phyloP scores from a whole-genome alignment of 2,797 vertebrate genomes.

The Limnodromus scolopaceus region DNA sequence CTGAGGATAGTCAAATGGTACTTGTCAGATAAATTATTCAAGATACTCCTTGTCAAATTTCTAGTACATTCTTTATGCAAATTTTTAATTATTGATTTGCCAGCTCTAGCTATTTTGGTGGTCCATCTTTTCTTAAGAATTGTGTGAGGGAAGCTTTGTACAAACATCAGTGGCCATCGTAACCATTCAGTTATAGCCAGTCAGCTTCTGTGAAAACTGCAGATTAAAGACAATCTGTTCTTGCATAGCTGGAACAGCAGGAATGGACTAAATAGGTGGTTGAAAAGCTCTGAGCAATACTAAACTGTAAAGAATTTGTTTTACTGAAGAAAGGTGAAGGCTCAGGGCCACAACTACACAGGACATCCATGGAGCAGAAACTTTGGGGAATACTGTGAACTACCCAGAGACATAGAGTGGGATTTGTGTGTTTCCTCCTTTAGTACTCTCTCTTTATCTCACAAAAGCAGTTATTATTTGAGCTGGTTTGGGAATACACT shows the following conservation, averaged over 20 bases:
- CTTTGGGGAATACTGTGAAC: neutral
- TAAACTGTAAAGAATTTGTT: conserved; percentile 27
- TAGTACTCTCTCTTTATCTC: neutral
- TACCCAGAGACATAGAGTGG: neutral
- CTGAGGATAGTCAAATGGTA: neutral
- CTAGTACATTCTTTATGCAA: neutral
- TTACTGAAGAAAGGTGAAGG: neutral
- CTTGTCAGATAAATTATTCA: conserved; percentile 10
- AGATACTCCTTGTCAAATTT: neutral
- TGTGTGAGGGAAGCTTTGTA: neutral
- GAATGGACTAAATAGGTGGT: neutral
- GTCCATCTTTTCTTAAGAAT: neutral
- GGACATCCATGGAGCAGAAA: neutral
- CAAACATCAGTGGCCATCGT: neutral
- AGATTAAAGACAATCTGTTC: conserved; percentile 51
- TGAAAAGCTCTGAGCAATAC: conserved; percentile 2
- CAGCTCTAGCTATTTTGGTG: neutral
- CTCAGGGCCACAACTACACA: neutral
- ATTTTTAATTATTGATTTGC: neutral
- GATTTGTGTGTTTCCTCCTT: neutral
- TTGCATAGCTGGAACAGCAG: conserved; percentile 34
- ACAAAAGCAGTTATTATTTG: neutral
- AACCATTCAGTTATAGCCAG: neutral
- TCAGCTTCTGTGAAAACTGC: neutral
- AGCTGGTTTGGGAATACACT: neutral